phyloP scores from a whole-genome alignment of 2,113 vertebrate species.

The Elgaria multicarinata region DNA sequence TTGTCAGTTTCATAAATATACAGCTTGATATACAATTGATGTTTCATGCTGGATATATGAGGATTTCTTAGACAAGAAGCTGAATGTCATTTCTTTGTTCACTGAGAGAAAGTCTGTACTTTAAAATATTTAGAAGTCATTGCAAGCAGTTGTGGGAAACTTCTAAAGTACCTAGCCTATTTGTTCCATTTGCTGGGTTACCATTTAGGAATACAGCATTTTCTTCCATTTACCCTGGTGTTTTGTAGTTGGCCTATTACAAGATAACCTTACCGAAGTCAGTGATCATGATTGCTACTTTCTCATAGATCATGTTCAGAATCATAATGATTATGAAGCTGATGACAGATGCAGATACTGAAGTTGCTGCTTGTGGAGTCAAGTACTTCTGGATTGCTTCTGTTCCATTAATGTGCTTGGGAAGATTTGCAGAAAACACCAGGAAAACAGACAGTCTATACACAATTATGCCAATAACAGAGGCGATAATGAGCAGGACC shows the following conservation, averaged over 20 bases:
- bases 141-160: slow-evolving; percentile 24
- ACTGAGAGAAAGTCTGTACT: slow-evolving; percentile 8
- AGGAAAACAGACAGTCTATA: slow-evolving; percentile 92
- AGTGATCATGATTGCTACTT: slow-evolving; percentile 92
- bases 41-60: slow-evolving; percentile 27
- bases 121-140: slow-evolving; percentile 35
- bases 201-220: not conserved
- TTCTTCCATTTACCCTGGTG: not conserved
- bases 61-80: slow-evolving; percentile 41
- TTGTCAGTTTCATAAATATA: slow-evolving; percentile 58
- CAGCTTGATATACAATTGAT: slow-evolving; percentile 57
- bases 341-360: slow-evolving; percentile 91
- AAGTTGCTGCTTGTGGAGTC: slow-evolving; percentile 92
- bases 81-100: slow-evolving; percentile 37
- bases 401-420: slow-evolving; percentile 75
- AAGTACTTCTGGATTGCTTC: slow-evolving; percentile 88
- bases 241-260: slow-evolving; percentile 1
- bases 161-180: not conserved
- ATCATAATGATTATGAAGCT: slow-evolving; percentile 93
- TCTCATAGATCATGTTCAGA: slow-evolving; percentile 91
- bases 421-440: slow-evolving; percentile 81
- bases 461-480: slow-evolving; percentile 91
- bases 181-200: not conserved
- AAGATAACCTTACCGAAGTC: slow-evolving; percentile 83
- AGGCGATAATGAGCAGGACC: slow-evolving; percentile 91